Evolutionary conservation across 2,797 vertebrate species (phyloP).

Genomic region (Ispidina picta): DNA sequence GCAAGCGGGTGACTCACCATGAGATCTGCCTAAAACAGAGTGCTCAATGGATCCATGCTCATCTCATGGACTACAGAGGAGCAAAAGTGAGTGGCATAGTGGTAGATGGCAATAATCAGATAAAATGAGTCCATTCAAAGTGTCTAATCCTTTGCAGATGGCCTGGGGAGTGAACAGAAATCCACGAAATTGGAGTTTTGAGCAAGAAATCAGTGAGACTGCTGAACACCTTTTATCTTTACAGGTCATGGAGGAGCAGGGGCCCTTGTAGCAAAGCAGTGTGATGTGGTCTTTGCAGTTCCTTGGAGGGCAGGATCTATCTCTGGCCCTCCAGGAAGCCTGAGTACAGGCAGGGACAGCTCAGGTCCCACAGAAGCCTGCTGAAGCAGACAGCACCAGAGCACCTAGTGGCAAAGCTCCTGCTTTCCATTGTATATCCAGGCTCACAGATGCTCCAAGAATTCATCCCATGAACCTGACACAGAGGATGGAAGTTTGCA

Average conservation of each 20-base stretch:
- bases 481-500: not conserved
- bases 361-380: not conserved
- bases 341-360: not conserved
- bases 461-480: too few relatives aligned
- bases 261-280: not conserved
- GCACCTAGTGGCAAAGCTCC: not conserved
- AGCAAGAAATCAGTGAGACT: not conserved
- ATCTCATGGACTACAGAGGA: not conserved
- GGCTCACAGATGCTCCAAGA: not conserved
- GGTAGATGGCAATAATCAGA: slow-evolving; percentile 33
- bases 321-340: not conserved
- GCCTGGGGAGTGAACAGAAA: not conserved
- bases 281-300: not conserved
- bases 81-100: not conserved
- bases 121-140: slow-evolving; percentile 29
- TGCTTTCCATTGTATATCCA: not conserved
- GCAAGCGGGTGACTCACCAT: not conserved
- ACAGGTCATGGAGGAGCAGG: not conserved
- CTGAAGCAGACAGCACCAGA: not conserved
- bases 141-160: slow-evolving; percentile 33
- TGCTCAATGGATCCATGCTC: not conserved
- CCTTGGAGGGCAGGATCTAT: not conserved
- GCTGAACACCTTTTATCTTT: not conserved
- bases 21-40: not conserved
- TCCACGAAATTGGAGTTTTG: not conserved